These are phyloP conservation scores for Melinaea marsaeus DNA, from an alignment of 2,888 invertebrate species.

Conservation along the genomic window DNA sequence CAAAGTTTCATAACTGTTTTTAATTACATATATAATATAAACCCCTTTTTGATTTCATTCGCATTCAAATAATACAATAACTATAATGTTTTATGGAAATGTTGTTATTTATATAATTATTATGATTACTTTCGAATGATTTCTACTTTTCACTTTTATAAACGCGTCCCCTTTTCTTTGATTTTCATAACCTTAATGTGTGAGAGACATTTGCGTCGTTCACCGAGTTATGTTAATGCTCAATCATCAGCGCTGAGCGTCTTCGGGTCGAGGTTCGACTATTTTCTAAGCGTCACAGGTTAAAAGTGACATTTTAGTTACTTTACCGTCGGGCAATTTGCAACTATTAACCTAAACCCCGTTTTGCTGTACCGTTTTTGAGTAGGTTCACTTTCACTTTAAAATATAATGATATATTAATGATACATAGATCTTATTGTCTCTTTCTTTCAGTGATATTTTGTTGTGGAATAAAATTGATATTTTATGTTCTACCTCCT, in stretches of 20 bases:
- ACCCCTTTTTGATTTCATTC: too few species aligned
- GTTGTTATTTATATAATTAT: background rate
- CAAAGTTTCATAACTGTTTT: too few species aligned
- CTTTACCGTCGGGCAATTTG: constrained; percentile 44
- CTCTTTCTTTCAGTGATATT: too few species aligned
- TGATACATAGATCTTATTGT: too few species aligned
- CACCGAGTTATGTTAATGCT: constrained; percentile 12
- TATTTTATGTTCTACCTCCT: too few species aligned
- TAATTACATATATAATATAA: too few species aligned
- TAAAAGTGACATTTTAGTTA: constrained; percentile 38
- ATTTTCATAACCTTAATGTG: constrained; percentile 1
- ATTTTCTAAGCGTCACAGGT: constrained; percentile 34
- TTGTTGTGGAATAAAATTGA: too few species aligned
- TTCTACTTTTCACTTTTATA: constrained; percentile 3
- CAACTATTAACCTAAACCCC: constrained; percentile 41
- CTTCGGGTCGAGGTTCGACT: constrained; percentile 21
- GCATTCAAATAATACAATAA: too few species aligned
- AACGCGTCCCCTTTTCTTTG: background rate
- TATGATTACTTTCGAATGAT: constrained; percentile 4
- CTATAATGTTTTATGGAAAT: too few species aligned
- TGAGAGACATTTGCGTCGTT: background rate
- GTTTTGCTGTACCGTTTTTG: constrained; percentile 33
- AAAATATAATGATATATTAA: constrained; percentile 14
- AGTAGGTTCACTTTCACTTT: constrained; percentile 41
- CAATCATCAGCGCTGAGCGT: constrained; percentile 17